phyloP scores from a whole-genome alignment of 2,888 invertebrate genomes.

The Anoplius nigerrimus region DNA sequence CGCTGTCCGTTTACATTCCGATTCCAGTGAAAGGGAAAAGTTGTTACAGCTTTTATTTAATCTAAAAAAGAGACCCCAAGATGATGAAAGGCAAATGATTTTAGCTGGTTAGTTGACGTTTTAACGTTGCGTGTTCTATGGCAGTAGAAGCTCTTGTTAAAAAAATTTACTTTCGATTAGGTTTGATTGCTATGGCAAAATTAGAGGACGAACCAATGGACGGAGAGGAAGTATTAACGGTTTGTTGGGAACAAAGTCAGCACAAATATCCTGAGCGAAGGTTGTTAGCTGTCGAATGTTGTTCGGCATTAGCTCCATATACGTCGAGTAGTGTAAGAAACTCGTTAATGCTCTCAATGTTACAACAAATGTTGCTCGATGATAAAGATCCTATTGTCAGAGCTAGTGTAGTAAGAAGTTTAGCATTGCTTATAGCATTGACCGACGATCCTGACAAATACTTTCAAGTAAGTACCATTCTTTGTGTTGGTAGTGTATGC shows the following conservation, averaged over 20 bases:
- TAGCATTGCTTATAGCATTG: conserved; percentile 80
- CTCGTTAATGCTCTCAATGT: conserved; percentile 83
- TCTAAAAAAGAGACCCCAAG: conserved; percentile 83
- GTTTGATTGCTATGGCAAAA: conserved; percentile 75
- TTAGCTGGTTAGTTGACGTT: conserved; percentile 74
- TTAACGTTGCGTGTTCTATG: not conserved
- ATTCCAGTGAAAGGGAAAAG: conserved; percentile 79
- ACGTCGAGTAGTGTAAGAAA: conserved; percentile 81
- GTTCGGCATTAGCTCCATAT: conserved; percentile 81
- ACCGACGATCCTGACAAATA: conserved; percentile 83
- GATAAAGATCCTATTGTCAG: conserved; percentile 81
- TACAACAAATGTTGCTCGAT: conserved; percentile 83
- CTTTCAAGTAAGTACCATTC: conserved; percentile 68
- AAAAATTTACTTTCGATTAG: conserved; percentile 64
- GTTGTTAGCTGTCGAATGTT: conserved; percentile 82
- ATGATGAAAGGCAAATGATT: conserved; percentile 80
- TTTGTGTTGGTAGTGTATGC: not conserved
- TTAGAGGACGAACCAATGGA: conserved; percentile 76
- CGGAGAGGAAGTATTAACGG: conserved; percentile 82
- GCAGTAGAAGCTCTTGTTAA: no score
- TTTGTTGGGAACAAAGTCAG: conserved; percentile 84
- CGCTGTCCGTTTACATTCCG: conserved; percentile 79
- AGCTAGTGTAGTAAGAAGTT: conserved; percentile 79
- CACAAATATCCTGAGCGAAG: conserved; percentile 82
- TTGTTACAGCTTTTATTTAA: conserved; percentile 82